A percentile compares a stretch with the other conserved stretches of the same genome.
Evolutionary conservation across 2,888 invertebrate genomes (phyloP).

Genomic region (Acanthosoma haemorrhoidale): DNA sequence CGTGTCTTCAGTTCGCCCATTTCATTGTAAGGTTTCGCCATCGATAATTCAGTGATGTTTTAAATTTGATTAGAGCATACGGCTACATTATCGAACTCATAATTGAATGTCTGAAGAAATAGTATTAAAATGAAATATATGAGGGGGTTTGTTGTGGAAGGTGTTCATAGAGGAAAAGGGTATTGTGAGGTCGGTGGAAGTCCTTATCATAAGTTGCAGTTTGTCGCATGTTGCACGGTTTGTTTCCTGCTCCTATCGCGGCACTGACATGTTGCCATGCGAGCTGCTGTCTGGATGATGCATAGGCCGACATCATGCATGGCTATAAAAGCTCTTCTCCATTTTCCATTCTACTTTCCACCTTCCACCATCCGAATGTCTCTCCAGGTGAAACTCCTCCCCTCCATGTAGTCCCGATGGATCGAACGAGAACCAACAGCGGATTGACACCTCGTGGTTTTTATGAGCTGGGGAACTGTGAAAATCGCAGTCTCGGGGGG

Average conservation of each 20-base stretch:
- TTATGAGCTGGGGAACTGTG: background rate
- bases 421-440: too few relatives aligned
- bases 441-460: conserved; percentile 2
- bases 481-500: conserved; percentile 8
- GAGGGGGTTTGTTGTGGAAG: too few relatives aligned
- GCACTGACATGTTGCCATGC: conserved; percentile 2
- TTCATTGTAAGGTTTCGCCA: too few relatives aligned
- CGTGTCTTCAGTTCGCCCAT: too few relatives aligned
- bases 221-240: conserved; percentile 11
- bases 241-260: conserved; percentile 9
- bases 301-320: conserved; percentile 4
- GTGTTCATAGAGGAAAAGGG: background rate
- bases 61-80: too few relatives aligned
- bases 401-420: background rate
- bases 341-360: conserved; percentile 2
- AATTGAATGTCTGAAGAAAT: too few relatives aligned
- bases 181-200: background rate
- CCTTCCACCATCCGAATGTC: conserved; percentile 3
- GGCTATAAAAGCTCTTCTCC: too few relatives aligned
- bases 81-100: too few relatives aligned
- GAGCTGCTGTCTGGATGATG: background rate
- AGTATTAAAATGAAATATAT: too few relatives aligned
- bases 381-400: background rate
- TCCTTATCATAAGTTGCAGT: background rate
- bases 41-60: too few relatives aligned